Evolutionary conservation across 2,797 vertebrate genomes (phyloP).

Genomic region (Sebastes steindachneri): DNA sequence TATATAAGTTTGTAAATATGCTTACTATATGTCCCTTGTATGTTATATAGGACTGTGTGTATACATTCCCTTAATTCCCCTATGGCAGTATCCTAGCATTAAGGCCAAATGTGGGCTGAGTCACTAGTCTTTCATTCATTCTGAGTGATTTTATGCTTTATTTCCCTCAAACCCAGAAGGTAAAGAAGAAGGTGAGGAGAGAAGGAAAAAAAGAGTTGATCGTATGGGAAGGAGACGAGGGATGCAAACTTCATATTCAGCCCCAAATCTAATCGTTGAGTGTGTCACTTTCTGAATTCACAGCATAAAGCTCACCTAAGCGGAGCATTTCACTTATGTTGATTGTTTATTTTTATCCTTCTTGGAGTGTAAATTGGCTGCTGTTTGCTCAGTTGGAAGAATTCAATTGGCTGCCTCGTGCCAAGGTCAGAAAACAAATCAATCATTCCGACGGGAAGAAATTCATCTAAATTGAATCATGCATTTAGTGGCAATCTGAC

Average conservation of each 20-base stretch:
- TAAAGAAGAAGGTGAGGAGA: not conserved
- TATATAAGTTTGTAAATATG: constrained; percentile 59
- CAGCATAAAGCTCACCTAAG: constrained; percentile 9
- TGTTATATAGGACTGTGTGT: constrained; percentile 50
- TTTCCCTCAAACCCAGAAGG: constrained; percentile 1
- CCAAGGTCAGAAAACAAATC: constrained; percentile 61
- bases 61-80: constrained; percentile 36
- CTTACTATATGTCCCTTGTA: constrained; percentile 36
- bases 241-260: constrained; percentile 16
- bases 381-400: constrained; percentile 29
- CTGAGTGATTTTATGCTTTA: not conserved
- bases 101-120: constrained; percentile 69
- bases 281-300: not conserved
- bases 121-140: constrained; percentile 4
- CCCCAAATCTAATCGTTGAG: not conserved
- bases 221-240: not conserved
- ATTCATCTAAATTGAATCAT: constrained; percentile 40
- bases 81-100: constrained; percentile 82
- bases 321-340: constrained; percentile 14
- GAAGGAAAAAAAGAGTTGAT: not conserved
- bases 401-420: constrained; percentile 33
- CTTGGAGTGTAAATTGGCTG: constrained; percentile 22
- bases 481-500: constrained; percentile 32
- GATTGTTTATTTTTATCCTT: constrained; percentile 6
- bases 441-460: constrained; percentile 55